Conservation (phyloP, 92 coral and sea anemone species). For the Epizoanthus scotinus region DNA sequence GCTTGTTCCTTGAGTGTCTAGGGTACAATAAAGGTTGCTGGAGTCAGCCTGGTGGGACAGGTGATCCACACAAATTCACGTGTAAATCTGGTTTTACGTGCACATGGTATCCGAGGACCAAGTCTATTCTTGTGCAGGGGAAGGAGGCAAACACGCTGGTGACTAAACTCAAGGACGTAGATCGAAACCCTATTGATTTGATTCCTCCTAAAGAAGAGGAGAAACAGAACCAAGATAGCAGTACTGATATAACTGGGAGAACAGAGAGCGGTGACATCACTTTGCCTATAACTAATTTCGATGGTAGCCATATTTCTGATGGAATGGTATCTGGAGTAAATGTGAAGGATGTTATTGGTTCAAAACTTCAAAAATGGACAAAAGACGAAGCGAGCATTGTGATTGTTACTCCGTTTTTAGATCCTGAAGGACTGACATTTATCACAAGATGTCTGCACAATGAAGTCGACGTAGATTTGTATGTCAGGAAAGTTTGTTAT, state of each 20-base stretch:
- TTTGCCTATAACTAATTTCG: neutral
- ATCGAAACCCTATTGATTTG: constrained; percentile 8
- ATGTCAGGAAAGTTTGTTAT: constrained; percentile 15
- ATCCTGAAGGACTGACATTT: constrained; percentile 31
- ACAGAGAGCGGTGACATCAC: neutral
- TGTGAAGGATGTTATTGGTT: neutral
- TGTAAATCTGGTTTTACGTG: constrained; percentile 9
- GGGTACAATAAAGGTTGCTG: constrained; percentile 22
- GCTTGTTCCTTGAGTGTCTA: constrained; percentile 1
- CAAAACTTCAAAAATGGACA: constrained; percentile 9
- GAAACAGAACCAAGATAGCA: neutral
- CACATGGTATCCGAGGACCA: constrained; percentile 41
- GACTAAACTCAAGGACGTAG: neutral
- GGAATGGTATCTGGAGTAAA: constrained; percentile 6
- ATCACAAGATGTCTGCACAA: neutral
- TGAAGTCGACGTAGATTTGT: constrained; percentile 9
- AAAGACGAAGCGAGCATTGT: constrained; percentile 23
- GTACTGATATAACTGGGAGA: neutral
- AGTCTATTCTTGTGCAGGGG: constrained; percentile 36
- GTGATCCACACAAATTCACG: constrained; percentile 33
- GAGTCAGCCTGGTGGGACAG: constrained; percentile 26
- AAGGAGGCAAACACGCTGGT: neutral
- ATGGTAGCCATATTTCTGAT: neutral
- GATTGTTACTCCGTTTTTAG: constrained; percentile 39
- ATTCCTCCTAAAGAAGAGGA: neutral